Evolutionary conservation across 2,797 vertebrate species (phyloP).

Genomic region (Etheostoma nigrum): DNA sequence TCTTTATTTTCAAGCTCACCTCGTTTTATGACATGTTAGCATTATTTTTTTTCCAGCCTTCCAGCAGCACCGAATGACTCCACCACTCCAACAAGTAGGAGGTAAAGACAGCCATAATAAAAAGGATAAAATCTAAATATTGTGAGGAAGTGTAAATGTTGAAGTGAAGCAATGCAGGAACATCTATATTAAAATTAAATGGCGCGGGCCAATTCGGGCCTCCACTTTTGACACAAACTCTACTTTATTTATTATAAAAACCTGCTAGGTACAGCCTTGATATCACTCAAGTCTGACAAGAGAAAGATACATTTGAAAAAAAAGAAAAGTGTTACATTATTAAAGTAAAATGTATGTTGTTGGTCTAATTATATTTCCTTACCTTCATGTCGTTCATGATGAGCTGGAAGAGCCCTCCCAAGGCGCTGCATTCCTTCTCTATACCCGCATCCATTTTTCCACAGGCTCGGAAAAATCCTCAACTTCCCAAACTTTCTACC

Average conservation of each 20-base stretch:
- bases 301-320: too few species aligned
- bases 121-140: neutral
- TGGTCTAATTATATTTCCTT: slow-evolving; percentile 22
- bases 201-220: neutral
- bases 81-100: neutral
- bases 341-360: too few species aligned
- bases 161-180: slow-evolving; percentile 5
- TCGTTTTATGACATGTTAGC: neutral
- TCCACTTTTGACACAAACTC: too few species aligned
- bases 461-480: slow-evolving; percentile 60
- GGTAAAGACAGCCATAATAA: too few species aligned
- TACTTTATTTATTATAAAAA: neutral
- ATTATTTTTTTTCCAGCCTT: neutral
- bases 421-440: slow-evolving; percentile 90
- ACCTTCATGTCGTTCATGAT: slow-evolving; percentile 93
- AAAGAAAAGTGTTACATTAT: too few species aligned
- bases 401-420: slow-evolving; percentile 90
- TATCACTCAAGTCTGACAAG: too few species aligned
- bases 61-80: neutral
- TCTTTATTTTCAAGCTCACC: neutral
- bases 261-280: neutral
- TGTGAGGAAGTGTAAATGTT: neutral
- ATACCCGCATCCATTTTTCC: slow-evolving; percentile 89
- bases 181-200: slow-evolving; percentile 10
- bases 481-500: slow-evolving; percentile 52